A percentile compares a stretch with the other conserved stretches of the same genome.
These are phyloP conservation scores for Melipona bicolor DNA, from an alignment of 2,888 invertebrate genomes.

Conservation along the genomic window DNA sequence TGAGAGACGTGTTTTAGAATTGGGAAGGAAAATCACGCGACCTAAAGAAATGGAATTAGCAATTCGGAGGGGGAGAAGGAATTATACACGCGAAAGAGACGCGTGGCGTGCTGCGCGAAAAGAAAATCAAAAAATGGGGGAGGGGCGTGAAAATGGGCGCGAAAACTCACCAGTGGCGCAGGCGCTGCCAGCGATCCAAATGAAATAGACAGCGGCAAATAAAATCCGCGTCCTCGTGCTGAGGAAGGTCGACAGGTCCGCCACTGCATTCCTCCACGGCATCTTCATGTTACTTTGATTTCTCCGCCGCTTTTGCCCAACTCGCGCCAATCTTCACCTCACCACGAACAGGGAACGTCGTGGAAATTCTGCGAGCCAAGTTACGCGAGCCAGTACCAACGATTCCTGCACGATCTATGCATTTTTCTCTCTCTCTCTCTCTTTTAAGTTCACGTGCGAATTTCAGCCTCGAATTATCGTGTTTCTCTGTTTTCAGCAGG, in stretches of 20 bases:
- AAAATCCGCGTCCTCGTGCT: slow-evolving; percentile 61
- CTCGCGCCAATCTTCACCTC: slow-evolving; percentile 47
- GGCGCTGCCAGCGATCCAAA: slow-evolving; percentile 70
- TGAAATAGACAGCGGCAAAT: slow-evolving; percentile 70
- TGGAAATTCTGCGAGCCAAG: slow-evolving; percentile 19
- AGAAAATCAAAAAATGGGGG: not conserved
- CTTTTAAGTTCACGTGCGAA: slow-evolving; percentile 52
- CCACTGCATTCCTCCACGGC: slow-evolving; percentile 53
- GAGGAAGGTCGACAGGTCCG: slow-evolving; percentile 59
- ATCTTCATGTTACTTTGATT: slow-evolving; percentile 67
- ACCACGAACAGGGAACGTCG: slow-evolving; percentile 17
- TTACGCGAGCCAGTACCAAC: slow-evolving; percentile 41
- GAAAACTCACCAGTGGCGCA: slow-evolving; percentile 74
- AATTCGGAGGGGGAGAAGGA: not conserved
- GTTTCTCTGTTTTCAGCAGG: slow-evolving; percentile 29
- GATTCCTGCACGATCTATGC: slow-evolving; percentile 50
- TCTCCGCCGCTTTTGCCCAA: slow-evolving; percentile 33
- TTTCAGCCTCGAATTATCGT: slow-evolving; percentile 22
- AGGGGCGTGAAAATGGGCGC: slow-evolving; percentile 47
- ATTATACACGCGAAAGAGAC: not conserved
- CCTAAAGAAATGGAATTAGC: not conserved
- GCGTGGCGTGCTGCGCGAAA: no score
- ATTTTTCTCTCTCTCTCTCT: slow-evolving; percentile 22
- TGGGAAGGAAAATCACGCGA: not conserved
- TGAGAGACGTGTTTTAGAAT: not conserved